Evolutionary conservation across 2,797 vertebrate species (phyloP), one percentile per base, ranked within the genome.

Genomic region (Characodon lateralis): DNA sequence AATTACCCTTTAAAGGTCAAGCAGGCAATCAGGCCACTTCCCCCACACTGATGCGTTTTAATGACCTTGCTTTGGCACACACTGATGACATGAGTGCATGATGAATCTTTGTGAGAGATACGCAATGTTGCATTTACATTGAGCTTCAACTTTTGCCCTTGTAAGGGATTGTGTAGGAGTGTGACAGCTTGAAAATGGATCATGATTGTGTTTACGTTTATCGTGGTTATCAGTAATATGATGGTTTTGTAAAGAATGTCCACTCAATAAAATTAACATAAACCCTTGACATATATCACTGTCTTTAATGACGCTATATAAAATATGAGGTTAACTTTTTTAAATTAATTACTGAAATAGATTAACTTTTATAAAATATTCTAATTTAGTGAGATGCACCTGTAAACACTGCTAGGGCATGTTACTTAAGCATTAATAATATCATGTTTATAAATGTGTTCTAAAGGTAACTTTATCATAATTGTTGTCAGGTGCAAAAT

Each of bases 1-100:
- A 95, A 94, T 95, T 95, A 94, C 92, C 93, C 90, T 95, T 95
- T 95, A 95, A 95, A 95, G 93, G 95, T 96, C 94, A 95, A 93
- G 89, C 74, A 89, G 84, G 91, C 93, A 93, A 93, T 95, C 92
- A 92, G 83, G 89, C 81, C 87, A 87, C 90, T 91, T 93, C 89
- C 84, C 41, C 79, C 79, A 89, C 71, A 73, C 81, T 83, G 86
- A 82, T 81, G 83, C 85, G 78, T 92, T 93, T 92, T 94, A 95
- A 95, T 92, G 91, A 89, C 89, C 85, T 81, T 58, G 80, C 78
- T 72, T 80, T 81, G 86, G 78, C 79, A 84, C 71, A 80, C 82
- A 82, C 84, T 89, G 86, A 92, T 89, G 81, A 80, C 78, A 74
- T 79, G 59, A 77, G 58, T 65, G 83, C 77, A 80, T 72, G 75